phyloP scores from a whole-genome alignment of 2,888 invertebrate genomes.

The Orthosia gothica region DNA sequence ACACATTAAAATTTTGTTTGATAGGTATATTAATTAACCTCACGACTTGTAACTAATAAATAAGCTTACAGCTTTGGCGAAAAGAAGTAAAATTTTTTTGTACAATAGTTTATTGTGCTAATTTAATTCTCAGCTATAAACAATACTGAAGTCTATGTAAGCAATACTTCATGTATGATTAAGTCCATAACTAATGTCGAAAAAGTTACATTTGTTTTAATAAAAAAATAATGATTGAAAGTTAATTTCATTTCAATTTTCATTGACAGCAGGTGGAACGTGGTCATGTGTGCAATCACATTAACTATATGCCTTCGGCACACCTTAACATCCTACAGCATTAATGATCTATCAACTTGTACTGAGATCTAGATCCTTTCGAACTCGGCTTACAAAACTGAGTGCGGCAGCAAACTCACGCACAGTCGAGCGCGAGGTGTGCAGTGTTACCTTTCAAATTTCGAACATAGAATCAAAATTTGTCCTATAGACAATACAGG shows the following conservation, averaged over 20 bases:
- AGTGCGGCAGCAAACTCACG: constrained; percentile 76
- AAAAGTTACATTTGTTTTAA: constrained; percentile 34
- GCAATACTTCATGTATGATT: constrained; percentile 21
- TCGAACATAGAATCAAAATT: too few species aligned
- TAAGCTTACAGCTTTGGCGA: constrained; percentile 2
- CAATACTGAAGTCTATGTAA: constrained; percentile 1
- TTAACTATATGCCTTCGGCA: constrained; percentile 73
- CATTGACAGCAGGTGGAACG: constrained; percentile 9
- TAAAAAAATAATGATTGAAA: constrained; percentile 20
- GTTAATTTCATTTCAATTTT: constrained; percentile 27
- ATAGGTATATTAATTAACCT: constrained; percentile 3
- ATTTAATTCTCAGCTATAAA: constrained; percentile 25
- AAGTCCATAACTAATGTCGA: constrained; percentile 13
- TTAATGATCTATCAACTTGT: constrained; percentile 84
- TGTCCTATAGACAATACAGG: too few species aligned
- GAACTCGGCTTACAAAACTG: constrained; percentile 87
- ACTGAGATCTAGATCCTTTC: constrained; percentile 87
- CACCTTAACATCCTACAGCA: constrained; percentile 73
- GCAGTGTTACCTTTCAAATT: constrained; percentile 68
- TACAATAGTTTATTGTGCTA: constrained; percentile 8
- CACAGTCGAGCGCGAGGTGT: constrained; percentile 82
- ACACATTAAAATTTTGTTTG: background rate
- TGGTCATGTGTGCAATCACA: constrained; percentile 70
- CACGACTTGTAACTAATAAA: constrained; percentile 14
- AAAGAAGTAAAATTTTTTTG: constrained; percentile 4